Base-by-base conservation (phyloP, 2,797 vertebrate genomes). In the Pangasius djambal region DNA sequence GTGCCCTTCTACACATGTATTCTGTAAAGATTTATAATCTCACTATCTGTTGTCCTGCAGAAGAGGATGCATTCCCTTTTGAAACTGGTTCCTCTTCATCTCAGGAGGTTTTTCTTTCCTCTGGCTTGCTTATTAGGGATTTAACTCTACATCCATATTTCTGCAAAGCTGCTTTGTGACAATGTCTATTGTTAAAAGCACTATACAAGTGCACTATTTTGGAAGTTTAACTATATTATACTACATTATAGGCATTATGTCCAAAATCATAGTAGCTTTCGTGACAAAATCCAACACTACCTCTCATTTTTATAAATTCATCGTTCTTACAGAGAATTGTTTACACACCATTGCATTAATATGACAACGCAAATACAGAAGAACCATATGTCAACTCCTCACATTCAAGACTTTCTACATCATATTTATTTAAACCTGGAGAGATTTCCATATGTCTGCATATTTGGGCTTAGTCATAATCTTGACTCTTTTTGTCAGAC, bases 401-500 rank as follows among this genome's bases (percentile, higher is more conserved):
- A 67, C 40, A 65, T 65, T 82, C 9, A 57, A 63, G 59, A 83
- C 25, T 40, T 63, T 63, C 61, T n/a, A 10, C 40, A 65, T 83
- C 57, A 63, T 83, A 83, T 83, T 83, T 63, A 63, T 83, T 83
- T 63, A 61, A 63, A 40, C 57, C 22, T 6, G 28, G 78, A 61
- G 31, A 78, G 63, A 87, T 82, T 28, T 25, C 48, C 15, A 31
- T 74, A n/a, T 61, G n/a, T 85, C 44, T 65, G 82, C 61, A 83
- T 65, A 48, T n/a, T 83, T 65, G 4, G 59, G 37, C 5, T 63
- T 83, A 83, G 34, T 61, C n/a, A 34, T 12, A 72, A 74, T 83
- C 57, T 48, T 72, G 57, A 67, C 48, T 83, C 44, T 31, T 78
- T 78, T 65, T 69, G 72, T 78, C n/a, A 48, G n/a, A 57, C 82